These are phyloP conservation scores for Leptobrachium leishanense DNA, from an alignment of 2,113 vertebrate genomes.

Conservation along the genomic window DNA sequence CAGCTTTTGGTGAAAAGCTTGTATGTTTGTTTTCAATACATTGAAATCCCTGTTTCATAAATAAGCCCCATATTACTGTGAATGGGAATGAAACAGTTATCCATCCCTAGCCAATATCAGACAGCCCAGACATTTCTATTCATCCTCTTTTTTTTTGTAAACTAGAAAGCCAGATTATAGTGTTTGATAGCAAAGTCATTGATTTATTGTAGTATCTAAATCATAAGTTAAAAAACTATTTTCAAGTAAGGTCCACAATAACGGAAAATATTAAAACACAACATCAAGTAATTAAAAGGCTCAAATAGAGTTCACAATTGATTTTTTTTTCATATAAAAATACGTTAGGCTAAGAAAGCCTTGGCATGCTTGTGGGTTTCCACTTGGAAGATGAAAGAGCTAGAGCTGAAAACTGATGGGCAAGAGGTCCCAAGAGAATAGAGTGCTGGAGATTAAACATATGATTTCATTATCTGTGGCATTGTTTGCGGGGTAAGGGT, in stretches of 20 bases:
- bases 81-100: too few species aligned
- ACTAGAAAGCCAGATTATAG: too few species aligned
- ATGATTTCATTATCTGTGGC: conserved; percentile 32
- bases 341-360: background rate
- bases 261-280: background rate
- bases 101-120: too few species aligned
- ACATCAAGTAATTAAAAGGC: conserved; percentile 1
- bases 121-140: too few species aligned
- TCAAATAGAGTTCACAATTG: background rate
- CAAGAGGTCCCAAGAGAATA: background rate
- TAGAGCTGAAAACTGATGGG: background rate
- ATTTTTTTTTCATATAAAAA: background rate
- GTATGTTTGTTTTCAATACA: too few species aligned
- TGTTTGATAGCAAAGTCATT: too few species aligned
- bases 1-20: too few species aligned
- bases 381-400: conserved; percentile 15
- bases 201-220: too few species aligned
- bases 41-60: too few species aligned
- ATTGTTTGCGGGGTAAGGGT: conserved; percentile 14
- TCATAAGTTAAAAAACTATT: too few species aligned
- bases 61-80: too few species aligned
- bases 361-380: background rate
- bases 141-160: too few species aligned
- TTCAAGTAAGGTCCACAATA: background rate
- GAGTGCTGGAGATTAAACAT: conserved; percentile 5